These are phyloP conservation scores for Corapipo altera DNA, from an alignment of 2,113 vertebrate species.

Conservation along the genomic window DNA sequence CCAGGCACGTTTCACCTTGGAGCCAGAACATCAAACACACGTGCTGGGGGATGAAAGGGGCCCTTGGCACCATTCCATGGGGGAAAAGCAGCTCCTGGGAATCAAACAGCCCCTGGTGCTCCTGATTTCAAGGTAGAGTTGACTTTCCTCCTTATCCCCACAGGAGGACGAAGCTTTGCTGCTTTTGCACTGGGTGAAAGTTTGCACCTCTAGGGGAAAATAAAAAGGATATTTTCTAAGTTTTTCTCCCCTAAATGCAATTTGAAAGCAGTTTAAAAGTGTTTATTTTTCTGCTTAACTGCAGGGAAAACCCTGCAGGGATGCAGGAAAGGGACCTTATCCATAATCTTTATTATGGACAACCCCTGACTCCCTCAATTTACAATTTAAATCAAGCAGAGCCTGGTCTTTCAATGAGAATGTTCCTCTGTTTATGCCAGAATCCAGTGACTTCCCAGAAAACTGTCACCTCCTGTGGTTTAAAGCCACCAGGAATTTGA, in stretches of 20 bases:
- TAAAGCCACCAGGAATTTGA: background rate
- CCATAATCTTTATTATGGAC: accelerated
- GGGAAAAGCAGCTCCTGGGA: background rate
- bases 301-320: background rate
- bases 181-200: accelerated
- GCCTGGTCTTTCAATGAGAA: accelerated
- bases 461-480: background rate
- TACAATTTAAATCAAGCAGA: background rate
- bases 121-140: background rate
- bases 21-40: background rate
- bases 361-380: too few relatives aligned
- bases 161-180: background rate
- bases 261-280: background rate
- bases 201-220: background rate
- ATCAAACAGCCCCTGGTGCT: background rate
- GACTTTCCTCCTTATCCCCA: accelerated
- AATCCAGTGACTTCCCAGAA: background rate
- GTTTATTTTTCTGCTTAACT: background rate
- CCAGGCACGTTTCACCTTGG: background rate
- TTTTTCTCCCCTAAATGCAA: background rate
- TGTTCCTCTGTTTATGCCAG: background rate
- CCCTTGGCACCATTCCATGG: accelerated
- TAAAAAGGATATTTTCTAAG: accelerated
- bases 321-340: background rate
- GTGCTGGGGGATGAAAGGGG: background rate